Percentiles rank a stretch among this genome's conserved stretches.
phyloP scores from a whole-genome alignment of 2,797 vertebrate genomes.

The Myotis daubentonii region DNA sequence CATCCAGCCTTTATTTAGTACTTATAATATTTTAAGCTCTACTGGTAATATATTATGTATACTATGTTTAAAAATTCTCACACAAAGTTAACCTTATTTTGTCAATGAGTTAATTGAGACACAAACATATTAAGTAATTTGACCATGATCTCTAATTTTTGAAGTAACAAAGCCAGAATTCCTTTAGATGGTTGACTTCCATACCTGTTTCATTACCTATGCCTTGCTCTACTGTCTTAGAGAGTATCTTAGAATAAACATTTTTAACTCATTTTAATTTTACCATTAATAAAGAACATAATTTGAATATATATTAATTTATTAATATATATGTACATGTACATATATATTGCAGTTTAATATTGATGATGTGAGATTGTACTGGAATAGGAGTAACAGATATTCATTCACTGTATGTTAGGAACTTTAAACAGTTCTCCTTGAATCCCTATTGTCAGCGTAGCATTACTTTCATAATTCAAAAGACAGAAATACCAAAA shows the following conservation, averaged over 20 bases:
- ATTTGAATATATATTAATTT: background rate
- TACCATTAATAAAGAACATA: background rate
- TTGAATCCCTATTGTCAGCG: background rate
- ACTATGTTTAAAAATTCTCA: background rate
- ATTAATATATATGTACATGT: background rate
- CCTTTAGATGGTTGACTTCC: background rate
- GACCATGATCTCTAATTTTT: background rate
- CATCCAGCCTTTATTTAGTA: background rate
- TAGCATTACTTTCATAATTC: background rate
- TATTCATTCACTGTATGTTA: background rate
- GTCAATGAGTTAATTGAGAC: background rate
- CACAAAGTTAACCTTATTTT: background rate
- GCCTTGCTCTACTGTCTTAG: background rate
- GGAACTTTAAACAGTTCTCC: background rate
- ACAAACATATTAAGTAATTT: background rate
- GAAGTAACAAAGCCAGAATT: background rate
- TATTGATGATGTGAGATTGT: background rate
- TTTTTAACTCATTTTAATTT: background rate
- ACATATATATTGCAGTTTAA: background rate
- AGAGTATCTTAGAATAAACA: background rate
- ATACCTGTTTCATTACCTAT: background rate
- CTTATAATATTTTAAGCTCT: background rate
- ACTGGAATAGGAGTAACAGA: fast-evolving
- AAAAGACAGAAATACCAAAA: conserved; percentile 7
- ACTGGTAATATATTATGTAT: background rate